Conservation (phyloP, 2,888 invertebrate species). For the Cenopis cana region DNA sequence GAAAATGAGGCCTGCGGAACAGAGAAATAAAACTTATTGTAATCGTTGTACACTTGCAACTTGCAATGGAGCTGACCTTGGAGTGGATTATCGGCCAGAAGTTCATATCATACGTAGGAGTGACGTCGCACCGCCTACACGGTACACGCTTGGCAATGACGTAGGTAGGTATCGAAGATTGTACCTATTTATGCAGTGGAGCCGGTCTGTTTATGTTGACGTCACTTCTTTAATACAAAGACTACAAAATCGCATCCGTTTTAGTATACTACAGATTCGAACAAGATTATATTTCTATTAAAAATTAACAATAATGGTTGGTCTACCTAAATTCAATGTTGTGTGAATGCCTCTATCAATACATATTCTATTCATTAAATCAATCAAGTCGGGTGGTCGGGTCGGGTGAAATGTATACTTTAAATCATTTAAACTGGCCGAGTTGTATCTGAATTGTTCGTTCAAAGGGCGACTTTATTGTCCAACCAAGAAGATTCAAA, state of each 20-base stretch:
- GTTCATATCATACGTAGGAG: slow-evolving; percentile 6
- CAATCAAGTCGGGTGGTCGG: background rate
- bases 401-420: no score
- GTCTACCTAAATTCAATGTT: no score
- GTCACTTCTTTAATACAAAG: background rate
- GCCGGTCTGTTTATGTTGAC: background rate
- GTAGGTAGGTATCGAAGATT: background rate
- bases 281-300: no score
- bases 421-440: no score
- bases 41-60: background rate
- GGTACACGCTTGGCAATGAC: background rate
- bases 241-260: background rate
- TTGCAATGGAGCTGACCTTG: slow-evolving; percentile 10
- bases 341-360: background rate
- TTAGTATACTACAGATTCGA: background rate
- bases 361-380: slow-evolving; percentile 12
- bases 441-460: no score
- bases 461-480: no score
- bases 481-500: no score
- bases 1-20: no score
- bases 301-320: no score
- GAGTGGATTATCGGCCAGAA: slow-evolving; percentile 1
- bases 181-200: background rate
- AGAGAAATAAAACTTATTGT: background rate
- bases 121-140: slow-evolving; percentile 14